A percentile compares a stretch with the other conserved stretches of the same genome.
Conservation (phyloP, 1,140 invertebrate genomes). For the Drosophila melanica region DNA sequence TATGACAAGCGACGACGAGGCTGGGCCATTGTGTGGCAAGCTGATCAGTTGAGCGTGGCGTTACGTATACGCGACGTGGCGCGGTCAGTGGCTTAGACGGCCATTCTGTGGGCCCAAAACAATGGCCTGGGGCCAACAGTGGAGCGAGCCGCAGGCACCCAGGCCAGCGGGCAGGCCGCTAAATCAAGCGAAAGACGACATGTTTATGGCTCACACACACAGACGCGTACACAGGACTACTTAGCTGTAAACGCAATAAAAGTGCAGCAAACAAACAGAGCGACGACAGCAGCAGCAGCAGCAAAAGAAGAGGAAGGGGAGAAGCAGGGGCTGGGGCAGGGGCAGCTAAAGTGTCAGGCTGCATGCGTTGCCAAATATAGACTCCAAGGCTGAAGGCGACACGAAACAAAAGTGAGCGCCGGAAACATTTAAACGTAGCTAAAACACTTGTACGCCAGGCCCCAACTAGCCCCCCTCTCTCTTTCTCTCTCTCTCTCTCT, state of each 20-base stretch:
- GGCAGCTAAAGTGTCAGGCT: slow-evolving; percentile 42
- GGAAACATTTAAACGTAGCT: slow-evolving; percentile 81
- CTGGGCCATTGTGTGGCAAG: slow-evolving; percentile 54
- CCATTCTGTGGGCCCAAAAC: slow-evolving; percentile 31
- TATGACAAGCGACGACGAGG: slow-evolving; percentile 31
- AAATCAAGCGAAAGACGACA: slow-evolving; percentile 84
- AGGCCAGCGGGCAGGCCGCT: slow-evolving; percentile 35
- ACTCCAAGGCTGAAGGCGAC: slow-evolving; percentile 80
- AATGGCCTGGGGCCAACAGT: slow-evolving; percentile 12
- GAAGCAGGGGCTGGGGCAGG: not conserved
- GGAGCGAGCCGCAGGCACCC: slow-evolving; percentile 2
- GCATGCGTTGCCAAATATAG: slow-evolving; percentile 82
- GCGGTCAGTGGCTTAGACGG: slow-evolving; percentile 74
- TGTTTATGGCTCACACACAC: slow-evolving; percentile 82
- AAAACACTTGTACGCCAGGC: slow-evolving; percentile 71
- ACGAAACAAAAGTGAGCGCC: slow-evolving; percentile 79
- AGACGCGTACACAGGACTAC: slow-evolving; percentile 52
- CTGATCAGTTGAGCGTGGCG: slow-evolving; percentile 25
- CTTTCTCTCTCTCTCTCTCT: not conserved
- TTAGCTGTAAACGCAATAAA: slow-evolving; percentile 79
- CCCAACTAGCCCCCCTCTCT: not conserved
- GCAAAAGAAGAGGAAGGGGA: too few species aligned
- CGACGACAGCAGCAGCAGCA: slow-evolving; percentile 44
- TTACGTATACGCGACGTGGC: slow-evolving; percentile 66
- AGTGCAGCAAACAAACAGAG: slow-evolving; percentile 80